Conservation (phyloP, 2,888 invertebrate genomes). For the Neoascia interrupta region DNA sequence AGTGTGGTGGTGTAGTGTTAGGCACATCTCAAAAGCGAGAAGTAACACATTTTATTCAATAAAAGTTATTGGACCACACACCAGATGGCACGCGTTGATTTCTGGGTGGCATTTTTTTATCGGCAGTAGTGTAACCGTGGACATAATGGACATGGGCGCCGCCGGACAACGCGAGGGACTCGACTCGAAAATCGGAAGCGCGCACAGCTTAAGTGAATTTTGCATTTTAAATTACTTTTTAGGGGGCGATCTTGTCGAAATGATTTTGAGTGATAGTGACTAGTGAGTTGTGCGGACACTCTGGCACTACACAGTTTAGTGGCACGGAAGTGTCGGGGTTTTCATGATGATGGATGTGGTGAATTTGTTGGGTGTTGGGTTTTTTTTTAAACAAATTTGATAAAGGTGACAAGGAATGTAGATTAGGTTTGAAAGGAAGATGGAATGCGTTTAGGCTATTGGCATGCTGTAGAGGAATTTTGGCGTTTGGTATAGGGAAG, state of each 20-base stretch:
- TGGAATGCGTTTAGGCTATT: too few relatives aligned
- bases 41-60: conserved; percentile 76
- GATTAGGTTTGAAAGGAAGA: too few relatives aligned
- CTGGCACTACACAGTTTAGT: conserved; percentile 14
- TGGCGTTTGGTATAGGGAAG: too few relatives aligned
- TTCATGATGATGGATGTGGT: conserved; percentile 50
- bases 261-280: conserved; percentile 49
- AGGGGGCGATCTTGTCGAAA: conserved; percentile 60
- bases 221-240: conserved; percentile 32
- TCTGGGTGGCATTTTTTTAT: conserved; percentile 71
- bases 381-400: conserved; percentile 1
- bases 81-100: conserved; percentile 85
- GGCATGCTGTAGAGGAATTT: too few relatives aligned
- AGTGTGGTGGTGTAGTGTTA: conserved; percentile 61
- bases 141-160: conserved; percentile 68
- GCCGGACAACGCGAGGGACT: too few relatives aligned
- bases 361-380: conserved; percentile 20
- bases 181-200: conserved; percentile 63
- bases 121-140: conserved; percentile 58
- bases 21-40: conserved; percentile 70
- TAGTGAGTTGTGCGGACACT: conserved; percentile 28
- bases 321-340: conserved; percentile 18
- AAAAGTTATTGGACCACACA: conserved; percentile 86
- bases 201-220: conserved; percentile 48
- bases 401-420: too few relatives aligned